Evolutionary conservation across 37 sponge, comb jelly and placozoan genomes (phyloP), one percentile per base, ranked within the genome.

Genomic region (Aphrocallistes beatrix): DNA sequence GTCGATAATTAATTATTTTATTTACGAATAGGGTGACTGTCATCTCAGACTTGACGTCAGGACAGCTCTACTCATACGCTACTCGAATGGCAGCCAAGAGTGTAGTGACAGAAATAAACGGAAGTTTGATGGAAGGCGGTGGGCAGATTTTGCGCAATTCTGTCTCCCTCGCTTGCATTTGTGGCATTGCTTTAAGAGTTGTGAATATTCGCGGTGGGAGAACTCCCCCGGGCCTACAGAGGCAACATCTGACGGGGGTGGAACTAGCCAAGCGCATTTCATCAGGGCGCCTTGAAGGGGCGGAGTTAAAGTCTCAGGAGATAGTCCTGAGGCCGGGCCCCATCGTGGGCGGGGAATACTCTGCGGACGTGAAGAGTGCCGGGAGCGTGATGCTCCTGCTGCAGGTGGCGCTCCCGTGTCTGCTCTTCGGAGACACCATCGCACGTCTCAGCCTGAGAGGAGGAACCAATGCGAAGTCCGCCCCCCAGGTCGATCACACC

Each of bases 391-490:
- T 83, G 48, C 89, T 97, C 10, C 84, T 97, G 83, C 82, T 94
- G 37, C 97, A 97, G 81, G 84, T 86, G 30, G 84, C 91, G 37
- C 86, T 97, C 28, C 97, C 97, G 10, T 92, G 91, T 50, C 87
- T 92, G n/a, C 88, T 94, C 47, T 97, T 89, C 82, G 91, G 93
- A 1, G 39, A 39, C 1, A 51, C 83, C 21, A 88, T 83, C 34
- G 38, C 85, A 1, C 42, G 38, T 32, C 40, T 94, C 37, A 49
- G 32, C 23, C 88, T 97, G 36, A 89, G 45, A 36, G 97, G 97
- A 0, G 97, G 97, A 6, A 97, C 97, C 16, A 85, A 97, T 86
- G 97, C 94, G 28, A 93, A 92, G 83, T 90, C 94, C 88, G 97
- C 97, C 30, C 97, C 97, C 23, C 97, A 92, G 39, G 90, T 97